Evolutionary conservation across 2,113 vertebrate genomes (phyloP).

Genomic region (Abramis brama): DNA sequence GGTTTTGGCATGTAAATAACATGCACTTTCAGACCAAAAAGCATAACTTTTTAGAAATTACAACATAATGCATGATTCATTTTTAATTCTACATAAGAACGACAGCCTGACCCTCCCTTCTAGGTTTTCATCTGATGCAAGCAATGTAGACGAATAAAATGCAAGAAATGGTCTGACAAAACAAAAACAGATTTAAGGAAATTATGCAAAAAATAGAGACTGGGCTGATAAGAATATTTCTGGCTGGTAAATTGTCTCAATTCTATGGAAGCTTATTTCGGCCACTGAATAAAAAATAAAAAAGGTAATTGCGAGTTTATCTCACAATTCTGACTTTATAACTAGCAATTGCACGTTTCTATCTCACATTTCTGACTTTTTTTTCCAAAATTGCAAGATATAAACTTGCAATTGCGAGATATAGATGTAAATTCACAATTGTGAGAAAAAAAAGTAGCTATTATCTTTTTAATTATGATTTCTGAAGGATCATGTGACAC

Average conservation of each 20-base stretch:
- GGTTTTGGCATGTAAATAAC: background rate
- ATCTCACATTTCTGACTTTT: too few species aligned
- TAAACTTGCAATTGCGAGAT: too few species aligned
- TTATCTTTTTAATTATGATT: background rate
- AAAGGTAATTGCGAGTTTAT: too few species aligned
- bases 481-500: background rate
- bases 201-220: background rate
- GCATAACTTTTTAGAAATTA: background rate
- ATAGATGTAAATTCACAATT: too few species aligned
- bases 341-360: too few species aligned
- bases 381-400: too few species aligned
- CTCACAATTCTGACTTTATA: too few species aligned
- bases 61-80: background rate
- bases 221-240: too few species aligned
- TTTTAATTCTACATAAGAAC: background rate
- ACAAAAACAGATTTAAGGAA: background rate
- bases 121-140: background rate
- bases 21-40: background rate
- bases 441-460: too few species aligned
- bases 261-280: too few species aligned
- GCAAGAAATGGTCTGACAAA: background rate
- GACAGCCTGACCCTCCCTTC: background rate
- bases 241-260: background rate
- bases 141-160: background rate
- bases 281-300: background rate